Conservation (phyloP, 2,888 invertebrate species). For the Tenthredo scrophulariae region DNA sequence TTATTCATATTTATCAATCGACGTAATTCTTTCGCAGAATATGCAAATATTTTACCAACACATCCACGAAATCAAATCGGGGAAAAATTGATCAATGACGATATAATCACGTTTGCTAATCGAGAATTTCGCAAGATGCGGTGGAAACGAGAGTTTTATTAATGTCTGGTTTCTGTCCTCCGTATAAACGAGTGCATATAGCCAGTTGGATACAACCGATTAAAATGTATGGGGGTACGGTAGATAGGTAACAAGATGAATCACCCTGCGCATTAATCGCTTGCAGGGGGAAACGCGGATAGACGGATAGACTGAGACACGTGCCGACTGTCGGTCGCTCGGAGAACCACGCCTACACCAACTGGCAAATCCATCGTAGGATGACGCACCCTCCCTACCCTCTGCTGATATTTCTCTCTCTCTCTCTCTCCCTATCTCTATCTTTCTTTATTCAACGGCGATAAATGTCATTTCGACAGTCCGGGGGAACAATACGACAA, state of each 20-base stretch:
- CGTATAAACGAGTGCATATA: neutral
- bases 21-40: neutral
- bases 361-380: conserved; percentile 38
- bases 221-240: conserved; percentile 14
- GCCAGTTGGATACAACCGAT: neutral
- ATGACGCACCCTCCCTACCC: conserved; percentile 42
- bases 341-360: conserved; percentile 48
- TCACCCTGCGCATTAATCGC: conserved; percentile 41
- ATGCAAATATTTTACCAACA: no score
- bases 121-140: neutral
- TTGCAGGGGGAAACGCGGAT: conserved; percentile 43
- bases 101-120: neutral
- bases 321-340: conserved; percentile 39
- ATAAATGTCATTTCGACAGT: conserved; percentile 35
- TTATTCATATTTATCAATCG: neutral
- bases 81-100: no score
- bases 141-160: neutral
- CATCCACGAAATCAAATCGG: no score
- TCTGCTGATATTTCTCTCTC: neutral
- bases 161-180: neutral
- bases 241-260: conserved; percentile 37
- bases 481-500: conserved; percentile 25
- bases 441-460: neutral
- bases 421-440: neutral
- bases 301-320: neutral